phyloP scores from a whole-genome alignment of 2,113 vertebrate species.

The Mus musculus region GRCm39 chr17:4753001-4753500 shows the following conservation, averaged over 20 bases:
- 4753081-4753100: neutral
- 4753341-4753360: neutral
- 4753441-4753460: neutral
- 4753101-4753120: neutral
- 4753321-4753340: slow-evolving; percentile 20
- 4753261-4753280: neutral
- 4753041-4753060: fast-evolving
- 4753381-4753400: neutral
- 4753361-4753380: neutral
- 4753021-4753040: neutral
- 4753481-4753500: slow-evolving; percentile 9
- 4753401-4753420: slow-evolving; percentile 45
- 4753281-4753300: neutral
- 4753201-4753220: too few species aligned
- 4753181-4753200: neutral
- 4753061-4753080: neutral
- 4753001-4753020: neutral
- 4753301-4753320: slow-evolving; percentile 46
- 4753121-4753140: neutral
- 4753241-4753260: neutral
- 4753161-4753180: slow-evolving; percentile 25
- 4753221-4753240: neutral
- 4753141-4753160: neutral
- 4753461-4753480: slow-evolving; percentile 4
- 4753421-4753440: neutral